Evolutionary conservation across 1,140 invertebrate species (phyloP).

Genomic region (Tetramorium alpestre): DNA sequence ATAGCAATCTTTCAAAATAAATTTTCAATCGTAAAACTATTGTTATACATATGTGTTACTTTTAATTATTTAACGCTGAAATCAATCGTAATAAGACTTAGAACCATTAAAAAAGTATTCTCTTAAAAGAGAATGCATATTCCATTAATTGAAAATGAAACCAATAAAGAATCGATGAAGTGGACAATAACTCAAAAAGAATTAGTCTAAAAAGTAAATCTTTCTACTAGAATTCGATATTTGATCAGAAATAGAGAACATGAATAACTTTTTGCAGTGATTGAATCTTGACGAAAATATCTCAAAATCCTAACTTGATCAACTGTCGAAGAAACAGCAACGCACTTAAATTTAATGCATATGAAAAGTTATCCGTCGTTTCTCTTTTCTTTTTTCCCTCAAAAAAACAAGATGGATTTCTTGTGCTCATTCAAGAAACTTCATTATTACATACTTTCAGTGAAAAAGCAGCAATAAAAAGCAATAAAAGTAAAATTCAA

Average conservation of each 20-base stretch:
- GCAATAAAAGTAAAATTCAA: slow-evolving; percentile 15
- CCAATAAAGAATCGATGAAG: neutral
- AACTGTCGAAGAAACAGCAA: neutral
- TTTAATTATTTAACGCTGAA: neutral
- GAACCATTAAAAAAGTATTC: neutral
- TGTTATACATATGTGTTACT: neutral
- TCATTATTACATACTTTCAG: neutral
- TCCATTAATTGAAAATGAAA: neutral
- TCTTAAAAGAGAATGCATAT: neutral
- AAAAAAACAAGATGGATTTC: neutral
- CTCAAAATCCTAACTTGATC: neutral
- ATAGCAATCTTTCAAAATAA: neutral
- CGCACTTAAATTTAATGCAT: neutral
- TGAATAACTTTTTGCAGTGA: neutral
- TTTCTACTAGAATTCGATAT: slow-evolving; percentile 27
- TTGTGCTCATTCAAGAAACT: neutral
- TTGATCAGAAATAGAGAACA: neutral
- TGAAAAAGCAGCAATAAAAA: neutral
- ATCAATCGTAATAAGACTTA: neutral
- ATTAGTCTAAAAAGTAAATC: neutral
- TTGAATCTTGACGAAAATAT: neutral
- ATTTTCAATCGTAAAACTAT: neutral
- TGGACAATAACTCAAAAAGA: neutral
- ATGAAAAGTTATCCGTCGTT: neutral
- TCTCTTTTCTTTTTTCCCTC: neutral